Conservation (phyloP, 2,797 vertebrate species). For the Pseudochirops cupreus region DNA sequence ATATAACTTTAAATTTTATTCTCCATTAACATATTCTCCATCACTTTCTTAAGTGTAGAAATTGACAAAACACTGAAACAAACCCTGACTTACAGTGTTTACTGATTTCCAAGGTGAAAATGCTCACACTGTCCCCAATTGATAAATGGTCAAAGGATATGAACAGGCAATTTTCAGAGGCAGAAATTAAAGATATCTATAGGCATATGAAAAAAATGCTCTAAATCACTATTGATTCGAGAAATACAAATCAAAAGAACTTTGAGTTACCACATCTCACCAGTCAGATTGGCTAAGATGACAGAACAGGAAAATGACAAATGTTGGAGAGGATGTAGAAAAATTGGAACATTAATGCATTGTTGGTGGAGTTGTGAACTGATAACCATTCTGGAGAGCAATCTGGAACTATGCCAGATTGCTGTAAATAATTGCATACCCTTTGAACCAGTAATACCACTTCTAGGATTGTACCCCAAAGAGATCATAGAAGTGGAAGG, state of each 20-base stretch:
- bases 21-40: not conserved
- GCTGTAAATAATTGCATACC: not conserved
- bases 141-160: too few species aligned
- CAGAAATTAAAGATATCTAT: too few species aligned
- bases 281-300: not conserved
- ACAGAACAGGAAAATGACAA: not conserved
- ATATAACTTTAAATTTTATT: not conserved
- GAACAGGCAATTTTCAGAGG: too few species aligned
- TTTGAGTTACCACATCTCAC: too few species aligned
- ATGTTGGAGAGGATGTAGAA: not conserved
- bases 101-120: too few species aligned
- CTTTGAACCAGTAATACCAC: not conserved
- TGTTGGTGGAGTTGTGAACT: not conserved
- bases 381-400: not conserved
- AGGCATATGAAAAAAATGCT: too few species aligned
- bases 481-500: too few species aligned
- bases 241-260: too few species aligned
- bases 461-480: not conserved
- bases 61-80: not conserved
- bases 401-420: not conserved
- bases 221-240: too few species aligned
- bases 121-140: too few species aligned
- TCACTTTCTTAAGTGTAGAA: not conserved
- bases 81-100: too few species aligned
- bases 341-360: not conserved